phyloP scores from a whole-genome alignment of 2,113 vertebrate genomes.

The Barbus barbus region DNA sequence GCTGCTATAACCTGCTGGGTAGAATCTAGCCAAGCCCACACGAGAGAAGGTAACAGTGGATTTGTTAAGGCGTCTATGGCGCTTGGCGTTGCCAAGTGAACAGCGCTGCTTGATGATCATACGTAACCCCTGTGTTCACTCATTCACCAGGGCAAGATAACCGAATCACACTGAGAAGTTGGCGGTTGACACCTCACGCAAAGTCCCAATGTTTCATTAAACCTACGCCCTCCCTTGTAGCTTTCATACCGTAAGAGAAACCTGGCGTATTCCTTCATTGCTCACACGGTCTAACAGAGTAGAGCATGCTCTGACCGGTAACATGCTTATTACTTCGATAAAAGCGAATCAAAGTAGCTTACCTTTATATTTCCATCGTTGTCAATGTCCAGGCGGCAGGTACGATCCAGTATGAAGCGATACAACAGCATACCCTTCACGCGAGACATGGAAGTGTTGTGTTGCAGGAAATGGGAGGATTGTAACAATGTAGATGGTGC shows the following conservation, averaged over 20 bases:
- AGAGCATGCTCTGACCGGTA: conserved; percentile 31
- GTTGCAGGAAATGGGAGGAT: conserved; percentile 61
- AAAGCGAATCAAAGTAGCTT: conserved; percentile 29
- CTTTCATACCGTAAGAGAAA: conserved; percentile 1
- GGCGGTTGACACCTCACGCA: background rate
- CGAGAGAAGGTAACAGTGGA: background rate
- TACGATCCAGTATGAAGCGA: background rate
- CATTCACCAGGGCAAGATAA: background rate
- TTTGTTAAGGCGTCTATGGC: conserved; percentile 5
- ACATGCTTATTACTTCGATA: conserved; percentile 10
- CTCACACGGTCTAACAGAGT: background rate
- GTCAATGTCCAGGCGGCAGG: conserved; percentile 29
- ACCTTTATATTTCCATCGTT: conserved; percentile 47
- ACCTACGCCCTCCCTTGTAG: background rate
- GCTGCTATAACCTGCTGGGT: background rate
- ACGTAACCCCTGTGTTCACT: conserved; percentile 11
- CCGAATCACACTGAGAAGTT: background rate
- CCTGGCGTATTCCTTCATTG: conserved; percentile 16
- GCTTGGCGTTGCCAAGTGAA: conserved; percentile 73
- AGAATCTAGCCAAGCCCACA: background rate
- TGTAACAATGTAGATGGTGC: conserved; percentile 60
- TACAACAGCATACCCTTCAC: conserved; percentile 30
- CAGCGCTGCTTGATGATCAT: conserved; percentile 41
- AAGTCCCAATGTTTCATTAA: background rate
- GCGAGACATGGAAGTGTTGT: conserved; percentile 49